Evolutionary conservation across 2,113 vertebrate genomes (phyloP).

Genomic region (Platysternon megacephalum): DNA sequence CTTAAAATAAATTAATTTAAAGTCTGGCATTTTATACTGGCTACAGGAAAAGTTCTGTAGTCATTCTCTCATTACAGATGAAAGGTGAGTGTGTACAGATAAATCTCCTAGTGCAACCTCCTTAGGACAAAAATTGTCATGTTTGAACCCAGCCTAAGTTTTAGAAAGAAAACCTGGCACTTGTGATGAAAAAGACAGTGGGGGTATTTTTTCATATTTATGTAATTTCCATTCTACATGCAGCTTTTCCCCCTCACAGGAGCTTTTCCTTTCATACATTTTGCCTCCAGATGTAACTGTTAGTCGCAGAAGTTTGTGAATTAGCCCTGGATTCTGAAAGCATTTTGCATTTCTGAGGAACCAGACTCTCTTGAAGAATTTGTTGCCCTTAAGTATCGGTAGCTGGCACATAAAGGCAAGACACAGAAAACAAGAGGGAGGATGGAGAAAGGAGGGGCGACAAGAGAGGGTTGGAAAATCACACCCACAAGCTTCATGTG

Average conservation of each 20-base stretch:
- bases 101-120: neutral
- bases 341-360: constrained; percentile 57
- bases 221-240: neutral
- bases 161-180: neutral
- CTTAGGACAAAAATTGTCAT: neutral
- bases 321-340: neutral
- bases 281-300: constrained; percentile 54
- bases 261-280: constrained; percentile 53
- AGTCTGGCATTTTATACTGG: neutral
- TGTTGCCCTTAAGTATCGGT: neutral
- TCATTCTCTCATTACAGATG: neutral
- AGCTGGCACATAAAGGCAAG: constrained; percentile 10
- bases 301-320: constrained; percentile 4
- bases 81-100: neutral
- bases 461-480: constrained; percentile 1
- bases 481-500: neutral
- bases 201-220: neutral
- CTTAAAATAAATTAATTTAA: neutral
- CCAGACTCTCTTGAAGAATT: constrained; percentile 41
- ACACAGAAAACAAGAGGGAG: constrained; percentile 23
- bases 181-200: neutral
- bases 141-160: fast-evolving
- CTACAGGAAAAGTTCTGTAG: neutral
- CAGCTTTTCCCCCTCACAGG: neutral
- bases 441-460: neutral